Evolutionary conservation across 2,888 invertebrate genomes (phyloP), one percentile per base, ranked within the genome.

Genomic region (Smittia aterrima): DNA sequence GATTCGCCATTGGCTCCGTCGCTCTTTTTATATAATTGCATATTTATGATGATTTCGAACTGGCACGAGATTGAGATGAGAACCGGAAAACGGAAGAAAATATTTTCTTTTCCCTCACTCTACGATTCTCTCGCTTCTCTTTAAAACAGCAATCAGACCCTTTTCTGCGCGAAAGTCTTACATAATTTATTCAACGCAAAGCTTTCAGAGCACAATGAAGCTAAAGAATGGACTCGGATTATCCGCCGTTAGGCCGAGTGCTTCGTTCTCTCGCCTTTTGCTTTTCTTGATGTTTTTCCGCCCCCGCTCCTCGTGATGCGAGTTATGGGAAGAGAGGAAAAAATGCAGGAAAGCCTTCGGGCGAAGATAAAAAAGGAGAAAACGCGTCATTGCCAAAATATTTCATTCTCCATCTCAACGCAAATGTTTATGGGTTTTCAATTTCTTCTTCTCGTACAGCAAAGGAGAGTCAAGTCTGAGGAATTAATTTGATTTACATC

Each of bases 151-250:
- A 58, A 58, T 13, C 18, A 47, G 58, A 58, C 58, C 58, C 22
- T 58, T 38, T 58, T 58, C 22, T 20, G 25, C 25, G 64, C 11
- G 6, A 27, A 25, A 64, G 27, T 64, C 64, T 25, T 64, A 16
- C 64, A 64, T 64, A 64, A 64, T 64, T 64, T 64, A 64, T 64
- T 25, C 16, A n/a, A 27, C 64, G 64, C 20, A 64, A 64, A 64
- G 11, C 64, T 64, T 58, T 58, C 18, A n/a, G 4, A n/a, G 11
- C 64, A 64, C 25, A 27, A 27, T 27, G 27, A 25, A 27, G 25
- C 64, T n/a, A n/a, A 25, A 64, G 64, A 64, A 64, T 64, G 64
- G 64, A 64, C 64, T 64, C 13, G 64, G 24, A 25, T 64, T 64
- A 64, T 64, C 64, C 20, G 18, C 22, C 47, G 58, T 58, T 64